Evolutionary conservation across 2,113 vertebrate species (phyloP).

Genomic region (Bambusicola thoracicus): DNA sequence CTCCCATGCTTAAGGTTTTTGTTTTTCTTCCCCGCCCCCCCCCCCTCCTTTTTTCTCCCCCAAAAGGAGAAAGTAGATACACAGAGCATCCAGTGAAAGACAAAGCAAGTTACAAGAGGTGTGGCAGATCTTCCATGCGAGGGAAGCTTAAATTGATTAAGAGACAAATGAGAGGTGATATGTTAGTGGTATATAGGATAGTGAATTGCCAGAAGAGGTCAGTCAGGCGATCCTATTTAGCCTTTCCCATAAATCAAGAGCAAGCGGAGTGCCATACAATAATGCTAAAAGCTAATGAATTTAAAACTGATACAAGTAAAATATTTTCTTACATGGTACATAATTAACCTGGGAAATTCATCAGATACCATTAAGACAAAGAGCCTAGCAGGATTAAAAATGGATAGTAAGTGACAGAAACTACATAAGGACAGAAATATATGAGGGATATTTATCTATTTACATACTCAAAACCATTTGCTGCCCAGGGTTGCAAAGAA

Average conservation of each 20-base stretch:
- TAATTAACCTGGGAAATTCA: constrained; percentile 69
- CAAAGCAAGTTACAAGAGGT: constrained; percentile 33
- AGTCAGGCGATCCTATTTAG: constrained; percentile 62
- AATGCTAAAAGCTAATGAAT: constrained; percentile 71
- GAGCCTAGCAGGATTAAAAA: constrained; percentile 62
- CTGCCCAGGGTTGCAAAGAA: constrained; percentile 38
- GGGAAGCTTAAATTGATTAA: constrained; percentile 63
- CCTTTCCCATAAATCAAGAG: constrained; percentile 68
- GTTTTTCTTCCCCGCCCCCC: too few species aligned
- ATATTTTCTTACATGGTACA: constrained; percentile 66
- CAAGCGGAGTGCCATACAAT: constrained; percentile 57
- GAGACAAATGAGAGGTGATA: constrained; percentile 67
- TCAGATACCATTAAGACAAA: constrained; percentile 70
- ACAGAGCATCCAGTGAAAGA: background rate
- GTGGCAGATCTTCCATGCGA: constrained; percentile 12
- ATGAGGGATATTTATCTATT: constrained; percentile 4
- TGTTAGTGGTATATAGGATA: constrained; percentile 64
- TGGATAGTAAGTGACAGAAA: constrained; percentile 55
- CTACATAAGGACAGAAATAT: constrained; percentile 22
- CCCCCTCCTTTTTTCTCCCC: background rate
- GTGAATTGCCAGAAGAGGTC: constrained; percentile 68
- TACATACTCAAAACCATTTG: constrained; percentile 42
- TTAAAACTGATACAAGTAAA: constrained; percentile 68
- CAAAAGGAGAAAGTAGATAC: background rate
- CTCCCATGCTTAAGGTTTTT: background rate